A percentile compares a stretch with the other conserved stretches of the same genome.
Conservation (phyloP, 2,888 invertebrate species). For the Harpagoxenus sublaevis region DNA sequence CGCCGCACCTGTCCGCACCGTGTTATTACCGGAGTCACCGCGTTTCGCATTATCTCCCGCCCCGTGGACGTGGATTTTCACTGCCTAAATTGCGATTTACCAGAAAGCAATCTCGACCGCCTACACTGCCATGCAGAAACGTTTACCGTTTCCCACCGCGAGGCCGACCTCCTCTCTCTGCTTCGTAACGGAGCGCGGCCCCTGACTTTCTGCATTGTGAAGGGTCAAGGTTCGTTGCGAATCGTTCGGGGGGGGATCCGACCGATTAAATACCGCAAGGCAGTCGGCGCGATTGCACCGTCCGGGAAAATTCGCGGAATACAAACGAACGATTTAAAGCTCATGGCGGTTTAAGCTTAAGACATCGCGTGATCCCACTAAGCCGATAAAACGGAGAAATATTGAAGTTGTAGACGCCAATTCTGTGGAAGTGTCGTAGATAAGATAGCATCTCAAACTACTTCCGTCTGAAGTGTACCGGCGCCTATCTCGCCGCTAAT, state of each 20-base stretch:
- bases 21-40: slow-evolving; percentile 45
- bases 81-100: slow-evolving; percentile 43
- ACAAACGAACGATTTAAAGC: neutral
- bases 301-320: neutral
- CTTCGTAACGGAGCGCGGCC: slow-evolving; percentile 19
- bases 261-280: slow-evolving; percentile 58
- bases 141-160: slow-evolving; percentile 36
- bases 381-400: neutral
- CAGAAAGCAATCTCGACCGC: slow-evolving; percentile 3
- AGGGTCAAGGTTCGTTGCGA: slow-evolving; percentile 57
- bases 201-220: slow-evolving; percentile 54
- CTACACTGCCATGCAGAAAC: neutral
- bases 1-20: slow-evolving; percentile 28
- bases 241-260: neutral
- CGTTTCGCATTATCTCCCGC: slow-evolving; percentile 22
- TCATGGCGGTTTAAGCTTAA: neutral
- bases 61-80: neutral
- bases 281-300: slow-evolving; percentile 11
- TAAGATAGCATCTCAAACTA: slow-evolving; percentile 22
- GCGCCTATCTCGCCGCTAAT: slow-evolving; percentile 13
- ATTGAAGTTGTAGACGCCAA: neutral
- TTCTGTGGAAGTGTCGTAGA: slow-evolving; percentile 9
- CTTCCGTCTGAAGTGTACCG: neutral
- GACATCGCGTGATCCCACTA: neutral
- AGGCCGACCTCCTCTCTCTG: slow-evolving; percentile 49